Percentiles rank a stretch among this genome's conserved stretches.
These are phyloP conservation scores for Dolichopus griseipennis DNA, from an alignment of 2,888 invertebrate species.

Conservation along the genomic window DNA sequence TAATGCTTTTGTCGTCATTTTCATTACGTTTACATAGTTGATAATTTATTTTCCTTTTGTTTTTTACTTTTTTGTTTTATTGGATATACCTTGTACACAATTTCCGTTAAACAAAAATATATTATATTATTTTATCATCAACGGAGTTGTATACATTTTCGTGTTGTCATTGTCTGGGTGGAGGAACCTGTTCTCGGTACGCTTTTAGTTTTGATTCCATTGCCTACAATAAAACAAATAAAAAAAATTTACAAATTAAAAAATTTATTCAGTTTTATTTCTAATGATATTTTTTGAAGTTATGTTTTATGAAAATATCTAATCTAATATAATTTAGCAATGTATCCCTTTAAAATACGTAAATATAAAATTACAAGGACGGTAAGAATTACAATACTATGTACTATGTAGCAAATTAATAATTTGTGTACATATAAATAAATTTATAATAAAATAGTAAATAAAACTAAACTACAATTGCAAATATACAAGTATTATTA, in stretches of 20 bases:
- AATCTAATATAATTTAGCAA: too few relatives aligned
- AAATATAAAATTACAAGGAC: too few relatives aligned
- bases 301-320: too few relatives aligned
- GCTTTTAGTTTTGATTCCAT: conserved; percentile 44
- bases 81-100: background rate
- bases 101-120: background rate
- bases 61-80: background rate
- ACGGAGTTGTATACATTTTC: conserved; percentile 23
- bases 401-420: too few relatives aligned
- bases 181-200: conserved; percentile 39
- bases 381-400: too few relatives aligned
- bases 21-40: background rate
- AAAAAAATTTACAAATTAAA: background rate
- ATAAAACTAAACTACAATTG: too few relatives aligned
- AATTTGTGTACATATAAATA: too few relatives aligned
- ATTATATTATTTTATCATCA: conserved; percentile 4
- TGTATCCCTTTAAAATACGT: too few relatives aligned
- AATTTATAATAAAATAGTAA: too few relatives aligned
- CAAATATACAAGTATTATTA: too few relatives aligned
- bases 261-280: too few relatives aligned
- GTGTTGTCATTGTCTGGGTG: conserved; percentile 40
- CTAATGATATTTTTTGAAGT: too few relatives aligned
- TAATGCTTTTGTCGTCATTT: background rate
- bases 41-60: background rate
- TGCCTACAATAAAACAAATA: conserved; percentile 31